A percentile compares a stretch with the other conserved stretches of the same genome.
Evolutionary conservation across 2,113 vertebrate genomes (phyloP).

Genomic region (Ploceus nigricollis): DNA sequence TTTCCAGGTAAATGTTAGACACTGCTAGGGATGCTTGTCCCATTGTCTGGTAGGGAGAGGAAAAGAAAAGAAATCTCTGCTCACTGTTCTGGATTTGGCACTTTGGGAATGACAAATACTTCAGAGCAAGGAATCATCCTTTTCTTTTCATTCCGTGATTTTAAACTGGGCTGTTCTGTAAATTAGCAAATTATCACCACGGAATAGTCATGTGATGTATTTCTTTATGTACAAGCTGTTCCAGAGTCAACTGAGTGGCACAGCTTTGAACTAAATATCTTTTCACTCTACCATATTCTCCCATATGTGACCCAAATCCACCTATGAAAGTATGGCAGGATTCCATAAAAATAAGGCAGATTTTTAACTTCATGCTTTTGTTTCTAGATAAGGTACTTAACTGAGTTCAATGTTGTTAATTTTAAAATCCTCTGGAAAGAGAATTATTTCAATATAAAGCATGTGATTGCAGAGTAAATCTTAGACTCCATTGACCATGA

Average conservation of each 20-base stretch:
- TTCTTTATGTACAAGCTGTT: background rate
- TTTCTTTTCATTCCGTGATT: background rate
- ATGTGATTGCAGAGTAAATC: conserved; percentile 49
- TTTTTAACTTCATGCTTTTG: conserved; percentile 27
- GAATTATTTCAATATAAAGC: conserved; percentile 58
- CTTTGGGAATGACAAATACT: background rate
- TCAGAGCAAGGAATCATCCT: background rate
- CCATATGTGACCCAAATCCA: background rate
- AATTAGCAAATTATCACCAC: background rate
- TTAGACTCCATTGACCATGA: conserved; percentile 6
- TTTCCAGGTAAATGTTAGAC: background rate
- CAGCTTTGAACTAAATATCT: background rate
- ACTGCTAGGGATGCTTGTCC: background rate
- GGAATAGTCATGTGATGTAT: background rate
- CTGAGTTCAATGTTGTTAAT: background rate
- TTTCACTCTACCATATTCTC: background rate
- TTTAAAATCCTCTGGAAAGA: conserved; percentile 46
- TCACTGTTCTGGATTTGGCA: background rate
- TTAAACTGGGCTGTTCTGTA: background rate
- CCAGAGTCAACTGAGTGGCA: background rate
- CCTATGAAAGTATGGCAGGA: background rate
- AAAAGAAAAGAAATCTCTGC: background rate
- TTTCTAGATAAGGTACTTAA: conserved; percentile 50
- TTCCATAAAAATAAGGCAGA: background rate
- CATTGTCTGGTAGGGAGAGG: background rate